Evolutionary conservation across 2,113 vertebrate genomes (phyloP).

Genomic region (Hippocampus guttulatus): DNA sequence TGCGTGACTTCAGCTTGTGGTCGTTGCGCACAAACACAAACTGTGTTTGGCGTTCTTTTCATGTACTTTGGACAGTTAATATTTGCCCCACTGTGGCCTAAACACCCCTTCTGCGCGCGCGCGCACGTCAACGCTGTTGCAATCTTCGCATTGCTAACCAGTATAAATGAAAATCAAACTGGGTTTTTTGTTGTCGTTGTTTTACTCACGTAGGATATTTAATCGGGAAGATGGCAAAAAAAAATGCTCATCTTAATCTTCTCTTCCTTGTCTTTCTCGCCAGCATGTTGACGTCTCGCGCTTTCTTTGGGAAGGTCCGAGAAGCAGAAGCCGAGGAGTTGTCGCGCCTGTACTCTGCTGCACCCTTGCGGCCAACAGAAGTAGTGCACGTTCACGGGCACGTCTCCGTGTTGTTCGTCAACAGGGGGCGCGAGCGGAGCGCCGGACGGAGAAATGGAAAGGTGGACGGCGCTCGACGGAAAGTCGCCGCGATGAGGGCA

Average conservation of each 20-base stretch:
- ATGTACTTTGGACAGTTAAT: constrained; percentile 59
- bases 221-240: no score
- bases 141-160: neutral
- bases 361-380: neutral
- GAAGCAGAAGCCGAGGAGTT: no score
- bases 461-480: no score
- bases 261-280: no score
- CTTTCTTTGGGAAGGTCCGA: no score
- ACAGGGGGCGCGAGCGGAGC: no score
- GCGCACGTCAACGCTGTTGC: constrained; percentile 4
- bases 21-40: neutral
- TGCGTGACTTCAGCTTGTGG: neutral
- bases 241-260: no score
- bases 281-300: no score
- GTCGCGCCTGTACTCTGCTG: neutral
- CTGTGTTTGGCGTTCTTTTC: neutral
- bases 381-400: neutral
- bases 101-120: neutral
- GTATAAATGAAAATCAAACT: neutral
- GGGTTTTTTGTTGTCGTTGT: neutral
- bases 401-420: neutral
- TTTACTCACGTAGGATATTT: no score
- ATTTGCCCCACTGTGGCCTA: constrained; percentile 32
- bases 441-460: no score
- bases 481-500: no score